A percentile compares a stretch with the other conserved stretches of the same genome.
phyloP scores from a whole-genome alignment of 2,888 invertebrate genomes.

The Caenorhabditis zanzibari region DNA sequence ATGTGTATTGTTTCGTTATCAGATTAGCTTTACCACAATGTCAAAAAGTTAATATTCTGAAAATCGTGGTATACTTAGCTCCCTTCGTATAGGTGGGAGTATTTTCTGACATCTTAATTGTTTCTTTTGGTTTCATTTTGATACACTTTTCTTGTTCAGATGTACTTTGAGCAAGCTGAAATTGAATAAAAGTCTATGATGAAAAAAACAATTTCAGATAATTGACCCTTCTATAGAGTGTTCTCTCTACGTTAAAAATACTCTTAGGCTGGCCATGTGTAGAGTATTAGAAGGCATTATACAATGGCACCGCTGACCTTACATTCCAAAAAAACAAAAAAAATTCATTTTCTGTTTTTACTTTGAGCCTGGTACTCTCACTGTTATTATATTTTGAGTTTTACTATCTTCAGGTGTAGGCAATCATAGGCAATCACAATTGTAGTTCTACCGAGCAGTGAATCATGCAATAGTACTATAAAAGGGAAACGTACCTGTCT shows the following conservation, averaged over 20 bases:
- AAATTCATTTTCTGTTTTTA: not conserved
- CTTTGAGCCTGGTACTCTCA: not conserved
- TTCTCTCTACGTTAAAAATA: slow-evolving; percentile 6
- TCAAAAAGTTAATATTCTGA: not conserved
- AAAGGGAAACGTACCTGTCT: slow-evolving; percentile 22
- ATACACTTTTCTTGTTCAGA: no score
- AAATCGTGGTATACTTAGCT: no score
- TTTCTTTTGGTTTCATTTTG: no score
- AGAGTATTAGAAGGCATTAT: slow-evolving; percentile 35
- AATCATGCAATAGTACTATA: slow-evolving; percentile 43
- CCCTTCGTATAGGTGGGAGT: no score
- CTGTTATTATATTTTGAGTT: not conserved
- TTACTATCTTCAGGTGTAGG: not conserved
- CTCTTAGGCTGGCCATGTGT: slow-evolving; percentile 17
- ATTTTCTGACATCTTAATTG: no score
- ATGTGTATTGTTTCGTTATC: slow-evolving; percentile 50
- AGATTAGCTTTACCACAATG: slow-evolving; percentile 3
- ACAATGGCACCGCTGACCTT: slow-evolving; percentile 18
- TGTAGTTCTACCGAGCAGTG: slow-evolving; percentile 16
- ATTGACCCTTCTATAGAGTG: not conserved
- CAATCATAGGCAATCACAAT: slow-evolving; percentile 1
- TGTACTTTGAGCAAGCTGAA: no score
- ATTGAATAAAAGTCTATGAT: no score
- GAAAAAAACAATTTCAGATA: no score
- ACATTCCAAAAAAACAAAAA: slow-evolving; percentile 2